Evolutionary conservation across 2,113 vertebrate species (phyloP).

Genomic region (Halcyon malimbica): DNA sequence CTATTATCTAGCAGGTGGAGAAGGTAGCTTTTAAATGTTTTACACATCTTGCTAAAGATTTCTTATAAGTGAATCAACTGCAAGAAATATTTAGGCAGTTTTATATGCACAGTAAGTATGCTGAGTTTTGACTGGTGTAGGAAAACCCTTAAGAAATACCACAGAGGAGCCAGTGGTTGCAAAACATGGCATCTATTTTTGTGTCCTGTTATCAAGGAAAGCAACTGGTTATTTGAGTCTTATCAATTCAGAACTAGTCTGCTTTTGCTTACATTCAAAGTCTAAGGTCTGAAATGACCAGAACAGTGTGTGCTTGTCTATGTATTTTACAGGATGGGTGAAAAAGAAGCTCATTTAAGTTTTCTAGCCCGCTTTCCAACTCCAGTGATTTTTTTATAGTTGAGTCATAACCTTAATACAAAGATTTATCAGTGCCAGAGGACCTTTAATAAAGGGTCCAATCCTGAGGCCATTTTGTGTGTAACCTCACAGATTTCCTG

Average conservation of each 20-base stretch:
- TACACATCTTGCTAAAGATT: not conserved
- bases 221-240: not conserved
- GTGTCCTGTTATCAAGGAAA: not conserved
- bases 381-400: not conserved
- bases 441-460: not conserved
- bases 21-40: slow-evolving; percentile 43
- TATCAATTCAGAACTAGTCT: not conserved
- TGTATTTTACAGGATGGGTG: not conserved
- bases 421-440: not conserved
- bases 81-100: slow-evolving; percentile 43
- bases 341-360: not conserved
- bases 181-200: not conserved
- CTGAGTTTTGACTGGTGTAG: slow-evolving; percentile 31
- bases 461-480: not conserved
- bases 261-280: not conserved
- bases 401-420: not conserved
- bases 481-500: not conserved
- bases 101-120: not conserved
- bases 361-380: not conserved
- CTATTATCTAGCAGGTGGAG: not conserved
- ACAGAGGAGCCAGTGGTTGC: not conserved
- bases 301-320: not conserved
- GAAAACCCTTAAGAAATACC: slow-evolving; percentile 1
- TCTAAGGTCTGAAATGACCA: not conserved
- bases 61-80: not conserved